Evolutionary conservation across 2,797 vertebrate genomes (phyloP), one percentile per base, ranked within the genome.

Genomic region (Scyliorhinus canicula): DNA sequence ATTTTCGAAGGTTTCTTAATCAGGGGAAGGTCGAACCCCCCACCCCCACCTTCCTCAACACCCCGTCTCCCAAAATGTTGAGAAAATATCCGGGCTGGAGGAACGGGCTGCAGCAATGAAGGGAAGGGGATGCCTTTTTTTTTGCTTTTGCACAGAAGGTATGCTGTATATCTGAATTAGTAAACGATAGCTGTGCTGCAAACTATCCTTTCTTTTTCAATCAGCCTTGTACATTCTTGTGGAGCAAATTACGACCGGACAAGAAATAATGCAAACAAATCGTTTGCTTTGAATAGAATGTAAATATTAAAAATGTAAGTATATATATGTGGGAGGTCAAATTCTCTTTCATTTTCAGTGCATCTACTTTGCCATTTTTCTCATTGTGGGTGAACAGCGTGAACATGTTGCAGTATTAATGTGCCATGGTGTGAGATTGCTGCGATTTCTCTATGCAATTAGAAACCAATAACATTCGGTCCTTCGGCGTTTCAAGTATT

Each of bases 71-170:
- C 93, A 52, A 94, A 94, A 94, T 71, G 67, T 94, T 74, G 93
- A 31, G 52, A 90, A n/a, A 90, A 90, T 90, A n/a, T 55, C 86
- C 14, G 86, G n/a, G 40, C 65, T 28, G 95, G 7, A 67, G 95
- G 67, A 95, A 24, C 93, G 50, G n/a, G 82, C 95, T 44, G 93
- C 90, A 60, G 71, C 95, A 16, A 95, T 95, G 60, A 94, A 60
- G 95, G 95, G 21, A 95, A 84, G 93, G n/a, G n/a, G n/a, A n/a
- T n/a, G 93, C 24, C 52, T 4, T 40, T 6, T 28, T 28, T 71
- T 71, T 16, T 63, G 19, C 21, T 65, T 79, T 95, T 95, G 95
- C 86, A 47, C 95, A 31, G 95, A 86, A 97, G 96, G 96, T 96
- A 96, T 31, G 91, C 95, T 67, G 44, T 40, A 3, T 31, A 91